Evolutionary conservation across 2,113 vertebrate genomes (phyloP), one percentile per base, ranked within the genome.

Genomic region (Cyrtonyx montezumae): DNA sequence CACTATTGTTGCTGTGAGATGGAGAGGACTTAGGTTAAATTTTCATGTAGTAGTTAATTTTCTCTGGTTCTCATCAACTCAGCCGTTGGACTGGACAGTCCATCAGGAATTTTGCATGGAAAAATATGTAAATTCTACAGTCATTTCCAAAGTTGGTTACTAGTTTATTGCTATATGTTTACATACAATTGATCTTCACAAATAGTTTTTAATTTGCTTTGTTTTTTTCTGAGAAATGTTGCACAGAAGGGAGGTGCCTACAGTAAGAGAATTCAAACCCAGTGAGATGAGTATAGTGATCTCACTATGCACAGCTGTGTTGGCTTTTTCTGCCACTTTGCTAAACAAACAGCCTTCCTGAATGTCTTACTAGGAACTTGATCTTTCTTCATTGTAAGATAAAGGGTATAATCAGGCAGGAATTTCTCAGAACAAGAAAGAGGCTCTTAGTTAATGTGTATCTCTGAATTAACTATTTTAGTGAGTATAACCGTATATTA

Each of bases 241-340:
- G 80, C 83, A 79, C 46, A 87, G 55, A 94, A 94, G 95, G 96
- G 95, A 96, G 95, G 94, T 87, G 87, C 84, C 82, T 73, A 13
- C 56, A 53, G 36, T 21, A 37, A 89, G 80, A 84, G 71, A 95
- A 83, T 94, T 88, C 70, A 94, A 79, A 55, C 79, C 25, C 74
- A 71, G 59, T 97, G 97, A 96, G 93, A 90, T 94, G 89, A 97
- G 94, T 5, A 34, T 82, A 85, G 84, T 96, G 94, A 96, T 91
- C 94, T 97, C 96, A 97, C 69, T 93, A 34, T 46, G 37, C 0
- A 0, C 96, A 97, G 95, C 94, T 97, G 94, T 88, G 79, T 79
- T 96, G 96, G 86, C 86, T 87, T 95, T 93, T 92, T 76, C 92
- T 90, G 36, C 69, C 66, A 46, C 61, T 84, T 45, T 74, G 59